Base-by-base conservation (phyloP, 2,113 vertebrate genomes). In the Lutjanus erythropterus region DNA sequence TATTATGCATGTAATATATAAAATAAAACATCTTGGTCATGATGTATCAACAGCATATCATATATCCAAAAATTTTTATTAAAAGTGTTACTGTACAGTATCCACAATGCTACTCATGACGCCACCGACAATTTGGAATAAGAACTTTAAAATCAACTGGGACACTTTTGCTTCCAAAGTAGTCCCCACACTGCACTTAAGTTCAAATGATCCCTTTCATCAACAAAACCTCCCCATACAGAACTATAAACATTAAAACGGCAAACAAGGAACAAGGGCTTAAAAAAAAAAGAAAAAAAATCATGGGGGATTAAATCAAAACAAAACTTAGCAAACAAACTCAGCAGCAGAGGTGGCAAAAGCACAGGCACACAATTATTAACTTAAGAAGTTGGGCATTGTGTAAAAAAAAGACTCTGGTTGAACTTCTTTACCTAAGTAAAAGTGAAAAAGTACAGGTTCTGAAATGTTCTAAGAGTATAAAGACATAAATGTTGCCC, bases 121-220 rank as follows among this genome's bases (percentile, higher is more conserved):
- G 29, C n/a, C n/a, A 75, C 37, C 18, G 25, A 61, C 37, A 47
- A 73, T 58, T 80, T 9, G 61, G 9, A 55, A 19, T 33, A 66
- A 9, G n/a, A 41, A 35, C 33, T 55, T 42, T 29, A 42, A 72
- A 49, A 46, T 18, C 55, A 55, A 39, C 41, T n/a, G 49, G 39
- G 64, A 66, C 31, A 44, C n/a, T 59, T 65, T 60, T 27, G 12
- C 47, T 56, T 71, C 33, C 39, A 27, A 55, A 71, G 52, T 60
- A 49, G 56, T 79, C 78, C 67, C 81, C 44, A 4, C 18, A 59
- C 64, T 42, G 25, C 49, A 42, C 41, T 84, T 70, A 70, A 47
- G 10, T 46, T 52, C 37, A 62, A 41, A 85, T 61, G 2, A 75
- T 23, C 31, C 41, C 9, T 50, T 65, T 77, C 16, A 80, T 69